Evolutionary conservation across 2,113 vertebrate genomes (phyloP), one percentile per base, ranked within the genome.

Genomic region (Daubentonia madagascariensis): DNA sequence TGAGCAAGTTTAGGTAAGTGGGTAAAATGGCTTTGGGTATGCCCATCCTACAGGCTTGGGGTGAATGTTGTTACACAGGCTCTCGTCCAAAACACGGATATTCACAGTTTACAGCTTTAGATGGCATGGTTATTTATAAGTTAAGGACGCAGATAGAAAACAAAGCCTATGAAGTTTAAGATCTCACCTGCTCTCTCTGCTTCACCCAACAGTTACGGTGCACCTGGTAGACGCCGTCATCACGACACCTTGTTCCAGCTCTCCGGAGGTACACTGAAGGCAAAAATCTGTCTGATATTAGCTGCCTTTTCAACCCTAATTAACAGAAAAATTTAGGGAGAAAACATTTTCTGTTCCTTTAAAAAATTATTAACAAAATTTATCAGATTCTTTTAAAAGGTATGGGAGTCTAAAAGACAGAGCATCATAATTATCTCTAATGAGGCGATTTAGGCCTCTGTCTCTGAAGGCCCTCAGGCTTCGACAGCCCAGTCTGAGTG

Each of bases 301-400:
- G 3, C 8, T 76, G 45, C 16, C 28, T 52, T 72, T 81, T 35
- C 22, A 65, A 30, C 16, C 43, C 7, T 43, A 45, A 65, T 67
- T 25, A 68, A 65, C 18, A 52, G 52, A 30, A 32, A 48, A 50
- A n/a, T 13, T 50, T 14, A 86, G 28, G n/a, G 48, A 89, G 90
- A 59, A 95, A 83, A 57, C 0, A 48, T 67, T 75, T 50, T 96
- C 92, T 95, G 63, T 50, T 40, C 76, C 65, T 95, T 98, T 92
- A 94, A 61, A 65, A 92, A 94, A 50, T 12, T 37, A 48, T 37
- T 59, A 88, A 67, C 57, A 89, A 92, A 92, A 89, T 37, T 70
- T 52, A 37, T 52, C 75, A 90, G 28, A 7, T 72, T 92, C 59
- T 95, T 92, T 67, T 1, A 50, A 67, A 94, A 95, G 63, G 52